These are phyloP conservation scores for Macrophya alboannulata DNA, from an alignment of 2,888 invertebrate species.

Conservation along the genomic window DNA sequence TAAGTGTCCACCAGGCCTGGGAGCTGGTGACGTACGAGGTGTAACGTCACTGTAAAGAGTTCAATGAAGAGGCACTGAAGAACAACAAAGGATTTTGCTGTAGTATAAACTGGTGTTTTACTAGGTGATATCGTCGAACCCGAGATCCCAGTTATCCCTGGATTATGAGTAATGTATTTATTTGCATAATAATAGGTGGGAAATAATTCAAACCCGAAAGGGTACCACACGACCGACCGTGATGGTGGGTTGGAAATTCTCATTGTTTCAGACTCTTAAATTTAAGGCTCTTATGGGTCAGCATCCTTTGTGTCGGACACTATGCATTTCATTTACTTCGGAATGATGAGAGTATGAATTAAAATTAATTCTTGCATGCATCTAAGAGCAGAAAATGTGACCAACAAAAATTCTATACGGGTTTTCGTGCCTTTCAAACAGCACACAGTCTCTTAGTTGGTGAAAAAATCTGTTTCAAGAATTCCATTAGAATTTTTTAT, in stretches of 20 bases:
- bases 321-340: not conserved
- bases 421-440: not conserved
- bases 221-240: not conserved
- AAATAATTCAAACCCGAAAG: constrained; percentile 27
- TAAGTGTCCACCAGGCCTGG: too few relatives aligned
- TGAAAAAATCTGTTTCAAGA: not conserved
- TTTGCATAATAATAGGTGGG: constrained; percentile 36
- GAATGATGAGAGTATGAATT: not conserved
- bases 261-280: constrained; percentile 2
- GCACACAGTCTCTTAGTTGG: not conserved
- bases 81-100: not conserved
- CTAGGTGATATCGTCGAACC: not conserved
- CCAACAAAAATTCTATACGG: not conserved
- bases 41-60: not conserved
- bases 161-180: constrained; percentile 17
- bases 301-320: not conserved
- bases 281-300: not conserved
- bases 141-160: not conserved
- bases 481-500: not conserved
- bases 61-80: not conserved
- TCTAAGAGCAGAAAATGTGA: not conserved
- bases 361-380: not conserved
- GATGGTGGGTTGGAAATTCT: constrained; percentile 16
- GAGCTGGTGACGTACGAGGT: too few relatives aligned
- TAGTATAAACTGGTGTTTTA: not conserved